phyloP scores from a whole-genome alignment of 2,888 invertebrate species.

The Scaeva pyrastri region DNA sequence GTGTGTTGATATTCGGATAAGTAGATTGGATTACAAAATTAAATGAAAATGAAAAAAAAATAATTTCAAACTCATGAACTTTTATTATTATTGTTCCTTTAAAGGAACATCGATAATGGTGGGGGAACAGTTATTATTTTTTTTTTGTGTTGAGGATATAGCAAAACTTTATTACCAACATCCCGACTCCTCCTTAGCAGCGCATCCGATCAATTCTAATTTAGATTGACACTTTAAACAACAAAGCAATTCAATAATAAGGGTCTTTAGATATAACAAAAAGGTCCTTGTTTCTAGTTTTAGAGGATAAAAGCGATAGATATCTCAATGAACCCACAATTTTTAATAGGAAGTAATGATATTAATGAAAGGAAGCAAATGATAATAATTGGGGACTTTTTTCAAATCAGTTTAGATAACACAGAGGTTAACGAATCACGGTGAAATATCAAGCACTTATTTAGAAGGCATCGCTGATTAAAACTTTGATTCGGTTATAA shows the following conservation, averaged over 20 bases:
- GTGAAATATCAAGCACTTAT: not conserved
- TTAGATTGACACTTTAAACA: constrained; percentile 26
- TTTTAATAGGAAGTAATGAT: not conserved
- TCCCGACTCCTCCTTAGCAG: too few species aligned
- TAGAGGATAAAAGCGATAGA: not conserved
- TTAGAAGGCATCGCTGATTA: not conserved
- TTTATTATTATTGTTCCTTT: constrained; percentile 34
- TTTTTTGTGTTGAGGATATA: too few species aligned
- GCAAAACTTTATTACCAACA: not conserved
- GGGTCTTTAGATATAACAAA: not conserved
- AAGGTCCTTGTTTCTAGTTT: not conserved
- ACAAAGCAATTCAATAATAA: constrained; percentile 19
- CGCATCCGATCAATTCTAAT: constrained; percentile 43
- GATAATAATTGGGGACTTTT: not conserved
- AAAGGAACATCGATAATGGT: not conserved
- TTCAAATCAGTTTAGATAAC: not conserved
- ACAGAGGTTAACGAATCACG: not conserved
- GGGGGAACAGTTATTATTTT: not conserved
- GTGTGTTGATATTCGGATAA: not conserved
- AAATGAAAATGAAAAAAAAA: not conserved
- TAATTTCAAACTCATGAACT: constrained; percentile 17
- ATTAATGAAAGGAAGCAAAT: not conserved
- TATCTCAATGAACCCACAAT: constrained; percentile 7
- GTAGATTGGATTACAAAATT: not conserved
- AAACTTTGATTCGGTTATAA: not conserved